phyloP scores from a whole-genome alignment of 2,797 vertebrate genomes.

The Neopelma chrysocephalum region DNA sequence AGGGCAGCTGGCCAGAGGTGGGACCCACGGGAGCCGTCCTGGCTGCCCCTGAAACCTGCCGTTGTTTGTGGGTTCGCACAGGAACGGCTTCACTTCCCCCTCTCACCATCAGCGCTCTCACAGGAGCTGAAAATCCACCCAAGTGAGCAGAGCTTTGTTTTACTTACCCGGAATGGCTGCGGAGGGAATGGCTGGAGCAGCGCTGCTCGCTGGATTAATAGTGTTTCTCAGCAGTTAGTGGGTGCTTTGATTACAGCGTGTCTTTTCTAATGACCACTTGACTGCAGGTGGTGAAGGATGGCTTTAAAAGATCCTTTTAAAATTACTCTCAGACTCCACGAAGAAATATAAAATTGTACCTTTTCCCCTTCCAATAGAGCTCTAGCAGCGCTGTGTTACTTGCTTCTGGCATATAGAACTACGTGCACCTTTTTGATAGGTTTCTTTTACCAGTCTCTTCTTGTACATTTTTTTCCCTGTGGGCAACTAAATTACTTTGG shows the following conservation, averaged over 20 bases:
- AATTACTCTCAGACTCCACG: constrained; percentile 28
- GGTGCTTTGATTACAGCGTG: constrained; percentile 57
- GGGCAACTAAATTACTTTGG: constrained; percentile 45
- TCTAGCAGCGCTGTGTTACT: background rate
- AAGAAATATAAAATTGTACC: constrained; percentile 16
- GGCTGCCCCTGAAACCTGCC: accelerated
- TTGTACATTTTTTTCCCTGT: background rate
- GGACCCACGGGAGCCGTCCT: accelerated
- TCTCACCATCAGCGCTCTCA: accelerated
- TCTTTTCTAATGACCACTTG: constrained; percentile 49
- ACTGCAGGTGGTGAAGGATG: constrained; percentile 56
- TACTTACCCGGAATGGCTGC: background rate
- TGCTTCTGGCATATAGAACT: background rate
- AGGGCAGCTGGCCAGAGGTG: background rate
- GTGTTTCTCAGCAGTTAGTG: constrained; percentile 37
- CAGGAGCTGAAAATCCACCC: background rate
- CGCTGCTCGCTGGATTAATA: constrained; percentile 22
- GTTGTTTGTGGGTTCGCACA: background rate
- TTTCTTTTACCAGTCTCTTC: background rate
- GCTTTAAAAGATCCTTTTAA: constrained; percentile 44
- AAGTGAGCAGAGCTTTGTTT: accelerated
- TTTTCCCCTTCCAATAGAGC: background rate
- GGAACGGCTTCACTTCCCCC: background rate
- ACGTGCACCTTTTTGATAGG: background rate
- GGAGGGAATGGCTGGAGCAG: background rate